Conservation (phyloP, 2,888 invertebrate species). For the Falcaria lacertinaria region DNA sequence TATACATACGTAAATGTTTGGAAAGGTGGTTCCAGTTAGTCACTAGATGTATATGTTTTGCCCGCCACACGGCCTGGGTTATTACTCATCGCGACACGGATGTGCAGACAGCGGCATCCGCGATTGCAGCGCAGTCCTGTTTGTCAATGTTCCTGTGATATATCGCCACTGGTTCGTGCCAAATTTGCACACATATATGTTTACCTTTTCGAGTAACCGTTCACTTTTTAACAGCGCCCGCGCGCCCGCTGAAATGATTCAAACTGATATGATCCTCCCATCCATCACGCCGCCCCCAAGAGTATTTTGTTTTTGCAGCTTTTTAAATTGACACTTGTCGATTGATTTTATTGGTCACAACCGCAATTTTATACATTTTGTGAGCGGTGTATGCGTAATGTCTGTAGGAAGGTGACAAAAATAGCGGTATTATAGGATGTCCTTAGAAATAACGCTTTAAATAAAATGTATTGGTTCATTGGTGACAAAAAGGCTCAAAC, state of each 20-base stretch:
- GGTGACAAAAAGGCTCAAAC: too few relatives aligned
- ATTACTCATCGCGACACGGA: constrained; percentile 65
- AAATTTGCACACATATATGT: constrained; percentile 45
- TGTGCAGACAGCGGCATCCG: constrained; percentile 63
- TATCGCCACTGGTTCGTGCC: constrained; percentile 52
- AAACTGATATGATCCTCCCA: neutral
- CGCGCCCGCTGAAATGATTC: neutral
- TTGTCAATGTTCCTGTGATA: constrained; percentile 64
- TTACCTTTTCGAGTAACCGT: constrained; percentile 41
- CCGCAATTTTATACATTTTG: neutral
- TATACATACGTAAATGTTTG: too few relatives aligned
- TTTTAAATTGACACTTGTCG: neutral
- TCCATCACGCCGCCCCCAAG: neutral
- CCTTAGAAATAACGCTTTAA: too few relatives aligned
- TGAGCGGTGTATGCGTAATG: neutral
- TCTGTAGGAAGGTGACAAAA: neutral
- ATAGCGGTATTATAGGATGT: too few relatives aligned
- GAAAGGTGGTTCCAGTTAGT: neutral
- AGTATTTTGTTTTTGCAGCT: neutral
- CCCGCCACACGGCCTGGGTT: constrained; percentile 25
- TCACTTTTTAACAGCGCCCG: constrained; percentile 7
- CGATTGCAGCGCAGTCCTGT: constrained; percentile 57
- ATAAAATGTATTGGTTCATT: too few relatives aligned
- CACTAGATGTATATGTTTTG: constrained; percentile 26
- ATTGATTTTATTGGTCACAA: neutral